phyloP scores from a whole-genome alignment of 2,113 vertebrate genomes.

The Herpetotheres cachinnans region DNA sequence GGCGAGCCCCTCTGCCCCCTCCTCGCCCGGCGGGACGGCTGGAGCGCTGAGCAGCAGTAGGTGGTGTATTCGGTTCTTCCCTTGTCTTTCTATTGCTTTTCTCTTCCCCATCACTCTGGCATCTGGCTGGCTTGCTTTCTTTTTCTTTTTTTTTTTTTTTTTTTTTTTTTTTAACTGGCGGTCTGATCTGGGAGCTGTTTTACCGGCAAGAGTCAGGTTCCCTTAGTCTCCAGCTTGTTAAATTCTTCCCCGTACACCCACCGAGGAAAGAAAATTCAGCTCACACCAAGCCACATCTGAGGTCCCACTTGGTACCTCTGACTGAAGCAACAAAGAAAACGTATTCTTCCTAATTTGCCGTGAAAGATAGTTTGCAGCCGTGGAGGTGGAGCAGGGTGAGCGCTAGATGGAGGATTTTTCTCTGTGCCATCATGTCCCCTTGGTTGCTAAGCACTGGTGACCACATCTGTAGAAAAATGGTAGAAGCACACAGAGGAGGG shows the following conservation, averaged over 20 bases:
- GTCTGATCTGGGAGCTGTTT: background rate
- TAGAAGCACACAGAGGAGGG: background rate
- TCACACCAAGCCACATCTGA: rapidly evolving
- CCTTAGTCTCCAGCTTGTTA: background rate
- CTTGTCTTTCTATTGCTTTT: background rate
- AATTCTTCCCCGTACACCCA: background rate
- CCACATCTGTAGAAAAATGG: background rate
- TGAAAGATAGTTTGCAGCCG: background rate
- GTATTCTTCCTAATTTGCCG: background rate
- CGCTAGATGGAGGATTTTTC: background rate
- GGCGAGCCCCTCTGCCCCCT: background rate
- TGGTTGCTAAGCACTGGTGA: conserved; percentile 50
- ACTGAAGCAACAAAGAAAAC: background rate
- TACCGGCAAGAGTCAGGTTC: background rate
- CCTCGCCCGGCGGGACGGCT: background rate
- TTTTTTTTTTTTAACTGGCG: too few relatives aligned
- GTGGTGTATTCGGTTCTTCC: rapidly evolving
- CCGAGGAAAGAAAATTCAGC: background rate
- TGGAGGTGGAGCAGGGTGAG: background rate
- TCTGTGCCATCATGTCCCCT: background rate
- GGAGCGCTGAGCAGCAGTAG: background rate
- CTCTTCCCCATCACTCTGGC: background rate
- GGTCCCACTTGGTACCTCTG: background rate
- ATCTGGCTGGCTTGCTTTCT: too few relatives aligned
- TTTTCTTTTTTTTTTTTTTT: background rate